Evolutionary conservation across 2,888 invertebrate genomes (phyloP), one percentile per base, ranked within the genome.

Genomic region (Taphrorychus bicolor): DNA sequence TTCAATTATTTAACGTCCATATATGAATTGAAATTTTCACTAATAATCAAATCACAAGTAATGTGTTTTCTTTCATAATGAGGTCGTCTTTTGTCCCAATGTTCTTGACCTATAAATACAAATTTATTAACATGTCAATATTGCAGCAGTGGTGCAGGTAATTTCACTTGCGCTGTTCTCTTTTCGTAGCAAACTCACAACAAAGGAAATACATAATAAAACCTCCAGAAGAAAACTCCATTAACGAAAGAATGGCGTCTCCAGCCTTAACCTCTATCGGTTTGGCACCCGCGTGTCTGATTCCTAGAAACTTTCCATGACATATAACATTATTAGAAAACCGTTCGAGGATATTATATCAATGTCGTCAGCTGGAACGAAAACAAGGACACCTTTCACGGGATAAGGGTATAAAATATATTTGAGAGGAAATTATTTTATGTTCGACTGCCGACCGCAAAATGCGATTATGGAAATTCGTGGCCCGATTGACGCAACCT

Each of bases 331-430:
- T 32, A 32, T 32, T 32, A 32, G 32, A 32, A 32, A 32, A 32
- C 32, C 32, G 32, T 32, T 32, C 32, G 32, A 32, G 32, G 32
- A 32, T 32, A 32, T 7, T 32, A 45, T 45, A 45, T 45, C 45
- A 45, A 45, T 45, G 45, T 16, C 45, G 18, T 45, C 45, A 16
- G 7, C 45, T 45, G 45, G 45, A 45, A 45, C 45, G 14, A 45
- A 45, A 45, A 45, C 45, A 45, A 45, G 45, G 45, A 45, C 45
- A 45, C 45, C 45, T 45, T 45, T 45, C 45, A 45, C 14, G 45
- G 18, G 18, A 45, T 45, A 14, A 18, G 18, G 18, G 18, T 45
- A 45, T 17, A 45, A 45, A 45, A 45, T 45, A 45, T 32, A 32
- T 32, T 32, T 9, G 32, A 32, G 32, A 32, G 32, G 18, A 18